A percentile compares a stretch with the other conserved stretches of the same genome.
Evolutionary conservation across 2,797 vertebrate genomes (phyloP).

Genomic region (Harpagifer antarcticus): DNA sequence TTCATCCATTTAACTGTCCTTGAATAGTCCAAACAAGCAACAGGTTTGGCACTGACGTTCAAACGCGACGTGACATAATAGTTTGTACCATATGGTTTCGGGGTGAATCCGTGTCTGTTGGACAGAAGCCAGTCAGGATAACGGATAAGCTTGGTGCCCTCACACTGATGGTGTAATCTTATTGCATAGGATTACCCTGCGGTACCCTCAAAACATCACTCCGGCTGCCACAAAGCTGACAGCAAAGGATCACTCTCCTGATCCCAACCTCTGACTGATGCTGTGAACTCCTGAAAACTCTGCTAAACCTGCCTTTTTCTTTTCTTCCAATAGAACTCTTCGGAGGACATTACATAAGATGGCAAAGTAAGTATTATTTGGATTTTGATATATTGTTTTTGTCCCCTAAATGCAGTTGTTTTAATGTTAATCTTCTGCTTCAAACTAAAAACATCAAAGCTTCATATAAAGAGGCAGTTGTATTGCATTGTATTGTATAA

Average conservation of each 20-base stretch:
- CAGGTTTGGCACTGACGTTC: background rate
- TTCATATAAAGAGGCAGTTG: background rate
- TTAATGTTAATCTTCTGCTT: background rate
- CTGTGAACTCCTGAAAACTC: constrained; percentile 9
- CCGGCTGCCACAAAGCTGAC: constrained; percentile 22
- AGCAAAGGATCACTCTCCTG: constrained; percentile 27
- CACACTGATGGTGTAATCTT: constrained; percentile 69
- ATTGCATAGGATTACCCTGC: constrained; percentile 67
- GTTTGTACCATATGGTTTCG: background rate
- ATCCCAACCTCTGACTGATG: constrained; percentile 22
- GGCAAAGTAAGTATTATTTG: constrained; percentile 78
- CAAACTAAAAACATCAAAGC: background rate
- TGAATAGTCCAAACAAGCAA: constrained; percentile 10
- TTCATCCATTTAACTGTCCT: constrained; percentile 53
- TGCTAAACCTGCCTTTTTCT: background rate
- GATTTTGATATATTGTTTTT: background rate
- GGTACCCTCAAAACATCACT: constrained; percentile 19
- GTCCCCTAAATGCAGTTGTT: background rate
- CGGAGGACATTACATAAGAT: constrained; percentile 55
- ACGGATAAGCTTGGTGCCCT: constrained; percentile 18
- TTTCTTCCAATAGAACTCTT: constrained; percentile 50
- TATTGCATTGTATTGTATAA: background rate
- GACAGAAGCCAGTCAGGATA: background rate
- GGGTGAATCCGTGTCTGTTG: constrained; percentile 8
- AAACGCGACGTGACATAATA: constrained; percentile 39